Evolutionary conservation across 2,113 vertebrate species (phyloP).

Genomic region (Pluvialis apricaria): DNA sequence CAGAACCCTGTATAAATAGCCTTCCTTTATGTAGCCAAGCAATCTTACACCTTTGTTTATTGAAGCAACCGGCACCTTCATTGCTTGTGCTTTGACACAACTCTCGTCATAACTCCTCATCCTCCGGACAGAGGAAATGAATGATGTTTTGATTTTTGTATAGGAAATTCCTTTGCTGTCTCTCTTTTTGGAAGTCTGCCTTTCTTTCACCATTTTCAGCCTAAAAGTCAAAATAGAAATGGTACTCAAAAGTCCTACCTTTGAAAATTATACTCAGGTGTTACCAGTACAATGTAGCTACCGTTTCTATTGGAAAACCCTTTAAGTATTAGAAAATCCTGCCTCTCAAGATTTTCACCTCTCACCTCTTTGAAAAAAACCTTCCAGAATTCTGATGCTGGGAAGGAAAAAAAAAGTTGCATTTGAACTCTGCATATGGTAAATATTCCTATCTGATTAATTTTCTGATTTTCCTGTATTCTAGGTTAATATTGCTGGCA

Average conservation of each 20-base stretch:
- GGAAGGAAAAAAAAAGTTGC: background rate
- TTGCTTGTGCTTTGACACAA: background rate
- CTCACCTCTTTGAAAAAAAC: background rate
- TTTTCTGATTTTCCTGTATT: slow-evolving; percentile 12
- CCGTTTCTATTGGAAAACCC: background rate
- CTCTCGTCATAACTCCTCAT: background rate
- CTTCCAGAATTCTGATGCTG: background rate
- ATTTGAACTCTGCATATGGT: background rate
- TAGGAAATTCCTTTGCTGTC: background rate
- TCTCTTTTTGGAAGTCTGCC: background rate
- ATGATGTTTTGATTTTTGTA: background rate
- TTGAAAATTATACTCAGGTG: background rate
- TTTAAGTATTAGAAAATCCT: background rate
- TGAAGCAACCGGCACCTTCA: background rate
- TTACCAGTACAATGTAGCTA: background rate
- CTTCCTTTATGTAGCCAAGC: background rate
- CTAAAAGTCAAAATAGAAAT: background rate
- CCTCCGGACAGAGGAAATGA: background rate
- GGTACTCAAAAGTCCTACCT: background rate
- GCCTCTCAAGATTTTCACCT: background rate
- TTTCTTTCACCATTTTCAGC: background rate
- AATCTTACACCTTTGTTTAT: background rate
- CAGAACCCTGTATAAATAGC: background rate
- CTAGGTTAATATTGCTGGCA: background rate
- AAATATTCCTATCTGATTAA: background rate